Percentiles rank a stretch among this genome's conserved stretches.
phyloP scores from a whole-genome alignment of 1,140 invertebrate species.

The Medauroidea extradentata region DNA sequence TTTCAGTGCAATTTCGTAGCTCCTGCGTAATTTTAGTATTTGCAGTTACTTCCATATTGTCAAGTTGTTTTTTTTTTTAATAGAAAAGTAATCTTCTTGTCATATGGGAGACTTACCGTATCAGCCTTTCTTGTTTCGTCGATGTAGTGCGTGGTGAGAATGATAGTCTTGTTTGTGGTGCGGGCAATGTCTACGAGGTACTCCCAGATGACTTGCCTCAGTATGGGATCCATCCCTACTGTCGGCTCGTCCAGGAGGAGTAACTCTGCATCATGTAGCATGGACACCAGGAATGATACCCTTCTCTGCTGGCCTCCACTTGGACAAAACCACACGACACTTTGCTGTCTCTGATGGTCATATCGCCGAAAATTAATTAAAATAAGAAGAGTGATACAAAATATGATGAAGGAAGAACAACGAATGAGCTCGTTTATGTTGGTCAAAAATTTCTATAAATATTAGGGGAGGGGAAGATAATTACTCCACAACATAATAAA shows the following conservation, averaged over 20 bases:
- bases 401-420: too few relatives aligned
- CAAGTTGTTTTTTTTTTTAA: neutral
- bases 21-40: too few relatives aligned
- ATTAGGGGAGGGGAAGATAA: too few relatives aligned
- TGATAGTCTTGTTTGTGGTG: constrained; percentile 37
- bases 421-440: too few relatives aligned
- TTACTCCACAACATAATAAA: too few relatives aligned
- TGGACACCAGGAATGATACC: constrained; percentile 78
- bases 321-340: constrained; percentile 28
- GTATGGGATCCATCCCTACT: constrained; percentile 83
- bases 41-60: too few relatives aligned
- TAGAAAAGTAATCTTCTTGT: neutral
- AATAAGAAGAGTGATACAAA: too few relatives aligned
- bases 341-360: constrained; percentile 10
- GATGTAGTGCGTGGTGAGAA: constrained; percentile 59
- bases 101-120: constrained; percentile 45
- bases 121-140: constrained; percentile 53
- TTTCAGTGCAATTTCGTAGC: too few relatives aligned
- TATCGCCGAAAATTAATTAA: neutral
- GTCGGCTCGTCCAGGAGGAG: constrained; percentile 91
- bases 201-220: constrained; percentile 75
- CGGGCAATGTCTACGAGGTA: constrained; percentile 50
- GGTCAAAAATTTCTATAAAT: too few relatives aligned
- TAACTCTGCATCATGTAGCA: constrained; percentile 82
- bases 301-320: constrained; percentile 87